Evolutionary conservation across 2,113 vertebrate species (phyloP), one percentile per base, ranked within the genome.

Genomic region (Zeus faber): DNA sequence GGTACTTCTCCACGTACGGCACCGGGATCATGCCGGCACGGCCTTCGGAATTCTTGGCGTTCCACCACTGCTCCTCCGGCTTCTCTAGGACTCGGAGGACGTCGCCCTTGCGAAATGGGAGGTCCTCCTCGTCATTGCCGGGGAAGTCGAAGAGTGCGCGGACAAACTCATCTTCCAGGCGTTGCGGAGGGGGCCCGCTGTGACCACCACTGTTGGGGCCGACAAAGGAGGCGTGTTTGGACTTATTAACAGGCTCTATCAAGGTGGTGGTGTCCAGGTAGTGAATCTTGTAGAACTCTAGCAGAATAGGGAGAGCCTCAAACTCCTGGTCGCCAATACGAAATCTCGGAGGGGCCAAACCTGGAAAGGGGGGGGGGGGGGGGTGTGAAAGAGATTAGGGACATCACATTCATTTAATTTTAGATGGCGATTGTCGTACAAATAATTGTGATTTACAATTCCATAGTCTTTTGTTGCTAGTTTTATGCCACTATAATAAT

Each of bases 61-160:
- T 99, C 97, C 97, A 99, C 97, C 97, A 99, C 77, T 99, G 96
- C 88, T 99, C 97, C 91, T 99, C 97, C 13, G 97, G 97, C 58
- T 99, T 99, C 86, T 99, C 96, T 37, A 96, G 82, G 72, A 99
- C 94, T 66, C 85, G 90, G 62, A 99, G 89, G 44, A 99, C 85
- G 70, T 99, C 97, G 41, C 96, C 95, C 90, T 97, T 99, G 85
- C 93, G 92, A 88, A 99, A 99, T 1, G 97, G 97, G 66, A 99
- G 95, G 68, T 99, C 97, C 92, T 99, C 97, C 6, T 98, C 96
- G 13, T 99, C 96, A 6, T 99, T 99, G 69, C 97, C 97, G 35
- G 93, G 93, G 89, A 98, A 99, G 89, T 99, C 97, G 70, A 98
- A 99, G 60, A 99, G 94, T 14, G 95, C 96, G 40, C 97, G 91